Evolutionary conservation across 2,113 vertebrate species (phyloP).

Genomic region (Gulo gulo): DNA sequence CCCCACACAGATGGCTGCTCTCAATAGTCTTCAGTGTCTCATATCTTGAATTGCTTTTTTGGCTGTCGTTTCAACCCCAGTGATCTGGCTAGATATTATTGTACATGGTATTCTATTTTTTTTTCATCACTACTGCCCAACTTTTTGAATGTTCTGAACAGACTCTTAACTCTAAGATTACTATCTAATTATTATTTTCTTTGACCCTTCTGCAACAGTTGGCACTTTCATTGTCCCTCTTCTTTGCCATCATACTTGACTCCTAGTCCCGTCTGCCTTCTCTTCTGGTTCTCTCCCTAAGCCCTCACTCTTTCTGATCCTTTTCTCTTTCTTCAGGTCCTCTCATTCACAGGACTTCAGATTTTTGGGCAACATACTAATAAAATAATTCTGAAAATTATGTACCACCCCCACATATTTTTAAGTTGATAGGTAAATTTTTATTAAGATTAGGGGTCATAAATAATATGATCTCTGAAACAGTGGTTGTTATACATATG

Average conservation of each 20-base stretch:
- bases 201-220: neutral
- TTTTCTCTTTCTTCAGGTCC: neutral
- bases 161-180: neutral
- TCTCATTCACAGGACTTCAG: neutral
- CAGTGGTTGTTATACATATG: neutral
- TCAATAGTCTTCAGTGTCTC: neutral
- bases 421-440: neutral
- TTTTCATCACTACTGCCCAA: neutral
- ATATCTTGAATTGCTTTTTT: neutral
- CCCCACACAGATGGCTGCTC: neutral
- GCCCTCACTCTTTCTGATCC: neutral
- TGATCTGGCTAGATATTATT: neutral
- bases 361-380: neutral
- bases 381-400: neutral
- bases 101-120: neutral
- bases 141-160: neutral
- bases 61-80: too few relatives aligned
- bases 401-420: neutral
- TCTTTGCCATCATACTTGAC: neutral
- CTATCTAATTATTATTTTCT: neutral
- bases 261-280: neutral
- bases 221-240: neutral
- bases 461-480: neutral
- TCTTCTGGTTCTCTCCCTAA: neutral
- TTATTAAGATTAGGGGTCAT: neutral